These are phyloP conservation scores for Tragelaphus strepsiceros DNA, from an alignment of 2,113 vertebrate species.

Conservation along the genomic window DNA sequence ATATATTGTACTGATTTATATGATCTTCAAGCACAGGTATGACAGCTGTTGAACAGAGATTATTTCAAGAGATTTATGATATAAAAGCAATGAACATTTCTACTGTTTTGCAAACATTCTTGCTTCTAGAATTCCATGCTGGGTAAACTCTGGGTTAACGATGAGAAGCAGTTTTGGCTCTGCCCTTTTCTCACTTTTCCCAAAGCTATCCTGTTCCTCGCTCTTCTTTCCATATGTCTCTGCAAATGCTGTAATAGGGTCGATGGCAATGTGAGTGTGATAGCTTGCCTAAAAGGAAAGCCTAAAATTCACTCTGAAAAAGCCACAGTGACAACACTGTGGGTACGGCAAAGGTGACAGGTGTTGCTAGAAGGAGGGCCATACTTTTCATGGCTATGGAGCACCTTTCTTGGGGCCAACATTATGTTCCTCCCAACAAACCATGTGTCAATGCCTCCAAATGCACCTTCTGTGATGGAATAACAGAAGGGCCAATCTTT, in stretches of 20 bases:
- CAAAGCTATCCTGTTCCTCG: neutral
- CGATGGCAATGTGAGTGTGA: constrained; percentile 20
- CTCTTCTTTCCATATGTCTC: constrained; percentile 64
- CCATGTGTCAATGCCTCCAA: constrained; percentile 28
- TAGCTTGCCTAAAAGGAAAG: constrained; percentile 50
- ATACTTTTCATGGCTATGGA: constrained; percentile 23
- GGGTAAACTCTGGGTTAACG: constrained; percentile 28
- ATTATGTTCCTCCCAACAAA: constrained; percentile 41
- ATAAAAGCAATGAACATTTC: neutral
- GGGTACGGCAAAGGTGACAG: constrained; percentile 52
- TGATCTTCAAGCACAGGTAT: constrained; percentile 10
- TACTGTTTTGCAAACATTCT: constrained; percentile 44
- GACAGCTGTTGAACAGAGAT: neutral
- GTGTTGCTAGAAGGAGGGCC: constrained; percentile 29
- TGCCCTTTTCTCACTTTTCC: neutral
- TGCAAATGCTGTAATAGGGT: constrained; percentile 43
- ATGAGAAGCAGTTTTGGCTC: constrained; percentile 33
- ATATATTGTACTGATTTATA: neutral
- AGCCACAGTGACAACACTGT: constrained; percentile 26
- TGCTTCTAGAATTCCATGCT: neutral
- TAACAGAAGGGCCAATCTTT: constrained; percentile 12
- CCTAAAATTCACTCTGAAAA: constrained; percentile 49
- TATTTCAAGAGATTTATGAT: neutral
- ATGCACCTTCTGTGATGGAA: constrained; percentile 26
- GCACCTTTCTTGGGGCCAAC: constrained; percentile 40